Percentiles rank a stretch among this genome's conserved stretches.
These are phyloP conservation scores for Myxocyprinus asiaticus DNA, from an alignment of 2,113 vertebrate species.

Conservation along the genomic window DNA sequence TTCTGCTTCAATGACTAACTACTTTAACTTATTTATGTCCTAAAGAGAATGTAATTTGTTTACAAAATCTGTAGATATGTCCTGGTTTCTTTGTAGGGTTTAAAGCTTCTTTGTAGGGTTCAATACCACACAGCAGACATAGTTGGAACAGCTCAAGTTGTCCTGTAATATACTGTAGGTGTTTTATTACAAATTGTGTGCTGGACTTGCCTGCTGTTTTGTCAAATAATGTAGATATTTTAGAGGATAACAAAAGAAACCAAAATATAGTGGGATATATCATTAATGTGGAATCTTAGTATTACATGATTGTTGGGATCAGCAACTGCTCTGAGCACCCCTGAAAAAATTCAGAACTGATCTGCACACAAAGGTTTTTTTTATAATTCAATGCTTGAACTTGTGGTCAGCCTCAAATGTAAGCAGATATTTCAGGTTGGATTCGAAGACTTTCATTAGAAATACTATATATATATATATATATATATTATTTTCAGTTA, in stretches of 20 bases:
- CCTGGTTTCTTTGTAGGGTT: conserved; percentile 88
- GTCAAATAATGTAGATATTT: conserved; percentile 90
- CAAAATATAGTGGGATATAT: conserved; percentile 81
- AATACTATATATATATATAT: conserved; percentile 39
- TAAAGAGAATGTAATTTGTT: conserved; percentile 99
- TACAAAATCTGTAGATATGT: conserved; percentile 94
- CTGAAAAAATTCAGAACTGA: not conserved
- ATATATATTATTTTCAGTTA: conserved; percentile 60
- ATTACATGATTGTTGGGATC: conserved; percentile 82
- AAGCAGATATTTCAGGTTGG: conserved; percentile 78
- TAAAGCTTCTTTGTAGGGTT: conserved; percentile 81
- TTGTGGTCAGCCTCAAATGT: conserved; percentile 71
- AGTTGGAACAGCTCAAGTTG: conserved; percentile 71
- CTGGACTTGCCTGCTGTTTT: conserved; percentile 90
- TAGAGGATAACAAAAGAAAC: conserved; percentile 86
- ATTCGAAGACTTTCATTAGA: conserved; percentile 67
- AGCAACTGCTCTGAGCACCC: conserved; percentile 77
- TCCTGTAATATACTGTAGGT: conserved; percentile 79
- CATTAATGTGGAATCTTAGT: conserved; percentile 79
- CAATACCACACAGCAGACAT: conserved; percentile 75
- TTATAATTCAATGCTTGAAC: conserved; percentile 35
- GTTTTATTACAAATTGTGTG: conserved; percentile 84
- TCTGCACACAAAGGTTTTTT: not conserved
- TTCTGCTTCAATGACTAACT: conserved; percentile 95
- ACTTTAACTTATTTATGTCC: conserved; percentile 99